These are phyloP conservation scores for Prosopocoilus inquinatus DNA, from an alignment of 2,888 invertebrate genomes.

Conservation along the genomic window DNA sequence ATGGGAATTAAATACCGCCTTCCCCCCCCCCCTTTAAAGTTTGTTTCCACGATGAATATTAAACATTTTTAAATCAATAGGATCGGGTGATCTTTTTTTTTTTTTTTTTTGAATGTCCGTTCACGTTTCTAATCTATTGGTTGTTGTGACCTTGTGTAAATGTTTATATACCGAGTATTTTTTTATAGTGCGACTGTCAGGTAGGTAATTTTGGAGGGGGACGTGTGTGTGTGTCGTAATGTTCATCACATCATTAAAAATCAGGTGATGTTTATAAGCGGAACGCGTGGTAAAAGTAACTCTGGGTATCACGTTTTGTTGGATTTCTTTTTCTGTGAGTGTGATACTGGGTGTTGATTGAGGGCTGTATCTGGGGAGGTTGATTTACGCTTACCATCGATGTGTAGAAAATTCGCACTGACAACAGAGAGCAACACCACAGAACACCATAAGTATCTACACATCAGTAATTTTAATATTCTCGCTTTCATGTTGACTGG, in stretches of 20 bases:
- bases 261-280: conserved; percentile 15
- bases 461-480: conserved; percentile 15
- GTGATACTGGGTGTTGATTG: not conserved
- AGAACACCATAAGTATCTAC: conserved; percentile 17
- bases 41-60: too few relatives aligned
- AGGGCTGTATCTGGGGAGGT: not conserved
- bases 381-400: conserved; percentile 8
- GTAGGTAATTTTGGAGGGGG: not conserved
- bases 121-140: too few relatives aligned
- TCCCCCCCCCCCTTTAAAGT: too few relatives aligned
- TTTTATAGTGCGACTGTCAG: not conserved
- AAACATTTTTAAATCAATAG: too few relatives aligned
- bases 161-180: not conserved
- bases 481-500: conserved; percentile 8
- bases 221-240: not conserved
- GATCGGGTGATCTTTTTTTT: too few relatives aligned
- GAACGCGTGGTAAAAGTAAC: not conserved
- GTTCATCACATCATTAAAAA: conserved; percentile 4
- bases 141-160: not conserved
- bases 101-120: too few relatives aligned
- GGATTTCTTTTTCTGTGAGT: not conserved
- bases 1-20: too few relatives aligned
- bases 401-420: conserved; percentile 9
- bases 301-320: not conserved
- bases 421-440: conserved; percentile 17